Percentiles rank a stretch among this genome's conserved stretches.
These are phyloP conservation scores for Lethocerus indicus DNA, from an alignment of 1,140 invertebrate genomes.

Conservation along the genomic window DNA sequence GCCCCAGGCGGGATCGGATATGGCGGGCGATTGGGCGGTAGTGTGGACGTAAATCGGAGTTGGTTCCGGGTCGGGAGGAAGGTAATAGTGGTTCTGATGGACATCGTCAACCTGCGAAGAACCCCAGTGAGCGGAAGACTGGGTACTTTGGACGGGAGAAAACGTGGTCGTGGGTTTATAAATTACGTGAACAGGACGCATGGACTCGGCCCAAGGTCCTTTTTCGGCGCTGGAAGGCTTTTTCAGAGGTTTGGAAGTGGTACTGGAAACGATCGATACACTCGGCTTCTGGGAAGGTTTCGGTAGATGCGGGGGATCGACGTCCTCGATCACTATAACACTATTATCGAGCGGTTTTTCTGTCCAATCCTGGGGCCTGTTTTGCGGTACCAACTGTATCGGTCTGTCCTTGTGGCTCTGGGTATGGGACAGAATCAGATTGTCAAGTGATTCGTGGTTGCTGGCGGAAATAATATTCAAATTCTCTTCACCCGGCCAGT, in stretches of 20 bases:
- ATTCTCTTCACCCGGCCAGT: too few species aligned
- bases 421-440: conserved; percentile 12
- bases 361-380: conserved; percentile 3
- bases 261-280: conserved; percentile 1
- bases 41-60: too few species aligned
- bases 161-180: conserved; percentile 1
- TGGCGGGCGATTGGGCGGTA: too few species aligned
- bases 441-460: conserved; percentile 12
- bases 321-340: conserved; percentile 17
- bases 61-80: too few species aligned
- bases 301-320: conserved; percentile 13
- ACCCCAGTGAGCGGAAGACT: not conserved
- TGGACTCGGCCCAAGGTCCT: not conserved
- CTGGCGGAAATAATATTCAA: too few species aligned
- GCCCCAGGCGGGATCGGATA: too few species aligned
- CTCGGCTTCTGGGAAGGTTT: conserved; percentile 9
- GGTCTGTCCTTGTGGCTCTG: conserved; percentile 4
- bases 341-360: not conserved
- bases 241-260: not conserved
- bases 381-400: conserved; percentile 6
- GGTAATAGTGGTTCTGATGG: too few species aligned
- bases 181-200: not conserved
- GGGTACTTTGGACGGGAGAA: not conserved
- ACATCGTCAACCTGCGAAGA: too few species aligned
- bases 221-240: too few species aligned